A percentile compares a stretch with the other conserved stretches of the same genome.
phyloP scores from a whole-genome alignment of 2,888 invertebrate species.

The Cheilosia variabilis region DNA sequence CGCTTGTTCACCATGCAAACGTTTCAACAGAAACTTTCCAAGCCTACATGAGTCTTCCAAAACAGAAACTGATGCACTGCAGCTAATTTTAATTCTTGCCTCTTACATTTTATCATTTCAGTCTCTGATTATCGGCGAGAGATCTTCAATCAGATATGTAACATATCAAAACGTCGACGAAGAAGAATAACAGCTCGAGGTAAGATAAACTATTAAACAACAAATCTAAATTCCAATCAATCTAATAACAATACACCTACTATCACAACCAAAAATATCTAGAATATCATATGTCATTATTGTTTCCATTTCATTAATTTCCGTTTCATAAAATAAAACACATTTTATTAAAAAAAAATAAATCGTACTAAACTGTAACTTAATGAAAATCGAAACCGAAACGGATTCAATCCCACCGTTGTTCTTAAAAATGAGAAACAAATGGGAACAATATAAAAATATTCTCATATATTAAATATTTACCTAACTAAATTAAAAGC shows the following conservation, averaged over 20 bases:
- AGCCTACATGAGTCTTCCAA: no score
- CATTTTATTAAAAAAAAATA: constrained; percentile 1
- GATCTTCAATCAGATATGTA: constrained; percentile 96
- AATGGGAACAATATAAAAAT: constrained; percentile 28
- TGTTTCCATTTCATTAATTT: constrained; percentile 63
- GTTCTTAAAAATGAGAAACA: constrained; percentile 17
- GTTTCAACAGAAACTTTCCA: no score
- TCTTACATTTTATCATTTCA: constrained; percentile 84
- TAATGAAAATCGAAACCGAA: constrained; percentile 10
- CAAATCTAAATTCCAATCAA: constrained; percentile 14
- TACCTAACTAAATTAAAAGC: constrained; percentile 26
- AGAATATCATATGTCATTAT: constrained; percentile 82
- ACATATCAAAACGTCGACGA: constrained; percentile 97
- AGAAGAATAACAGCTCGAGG: constrained; percentile 86
- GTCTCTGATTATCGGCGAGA: constrained; percentile 95
- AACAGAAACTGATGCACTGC: no score
- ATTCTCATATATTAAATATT: constrained; percentile 9
- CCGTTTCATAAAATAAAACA: neutral
- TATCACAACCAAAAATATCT: constrained; percentile 83
- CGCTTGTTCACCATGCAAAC: no score
- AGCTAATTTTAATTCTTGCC: neutral
- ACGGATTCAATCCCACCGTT: constrained; percentile 67
- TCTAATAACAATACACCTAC: constrained; percentile 36
- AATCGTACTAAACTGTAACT: neutral
- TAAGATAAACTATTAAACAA: constrained; percentile 56